Evolutionary conservation across 2,888 invertebrate species (phyloP).

Genomic region (Acrobasis suavella): DNA sequence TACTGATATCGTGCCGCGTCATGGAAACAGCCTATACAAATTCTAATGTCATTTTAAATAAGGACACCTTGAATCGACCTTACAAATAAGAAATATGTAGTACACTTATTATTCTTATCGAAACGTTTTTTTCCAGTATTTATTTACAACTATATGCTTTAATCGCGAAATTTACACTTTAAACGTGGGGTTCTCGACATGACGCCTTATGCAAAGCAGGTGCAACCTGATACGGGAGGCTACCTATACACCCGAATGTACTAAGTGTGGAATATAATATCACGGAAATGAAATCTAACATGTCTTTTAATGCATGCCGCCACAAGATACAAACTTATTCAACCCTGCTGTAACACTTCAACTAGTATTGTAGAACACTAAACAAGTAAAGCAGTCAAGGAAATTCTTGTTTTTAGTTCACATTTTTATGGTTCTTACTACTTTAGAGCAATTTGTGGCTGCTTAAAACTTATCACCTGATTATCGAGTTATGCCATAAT

Average conservation of each 20-base stretch:
- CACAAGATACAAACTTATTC: constrained; percentile 37
- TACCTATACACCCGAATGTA: constrained; percentile 47
- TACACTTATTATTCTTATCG: constrained; percentile 65
- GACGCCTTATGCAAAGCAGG: constrained; percentile 82
- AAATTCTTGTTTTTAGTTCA: constrained; percentile 47
- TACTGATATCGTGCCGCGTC: background rate
- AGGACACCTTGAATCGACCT: constrained; percentile 65
- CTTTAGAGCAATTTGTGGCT: constrained; percentile 46
- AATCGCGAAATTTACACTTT: constrained; percentile 79
- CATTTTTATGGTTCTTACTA: constrained; percentile 48
- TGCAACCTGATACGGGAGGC: constrained; percentile 77
- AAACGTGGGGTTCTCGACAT: constrained; percentile 73
- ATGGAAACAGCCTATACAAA: constrained; percentile 23
- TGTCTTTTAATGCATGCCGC: constrained; percentile 20
- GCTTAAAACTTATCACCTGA: constrained; percentile 53
- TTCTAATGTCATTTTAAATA: constrained; percentile 37
- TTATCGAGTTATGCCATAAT: constrained; percentile 70
- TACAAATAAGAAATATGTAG: constrained; percentile 48
- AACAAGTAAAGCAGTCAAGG: constrained; percentile 43
- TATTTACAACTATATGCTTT: constrained; percentile 73
- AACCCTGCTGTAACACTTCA: constrained; percentile 29
- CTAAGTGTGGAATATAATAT: constrained; percentile 40
- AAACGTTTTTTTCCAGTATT: constrained; percentile 59
- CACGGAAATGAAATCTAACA: constrained; percentile 45
- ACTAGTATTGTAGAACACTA: constrained; percentile 41